Evolutionary conservation across 2,888 invertebrate genomes (phyloP), one percentile per base, ranked within the genome.

Genomic region (Drosophila tripunctata): DNA sequence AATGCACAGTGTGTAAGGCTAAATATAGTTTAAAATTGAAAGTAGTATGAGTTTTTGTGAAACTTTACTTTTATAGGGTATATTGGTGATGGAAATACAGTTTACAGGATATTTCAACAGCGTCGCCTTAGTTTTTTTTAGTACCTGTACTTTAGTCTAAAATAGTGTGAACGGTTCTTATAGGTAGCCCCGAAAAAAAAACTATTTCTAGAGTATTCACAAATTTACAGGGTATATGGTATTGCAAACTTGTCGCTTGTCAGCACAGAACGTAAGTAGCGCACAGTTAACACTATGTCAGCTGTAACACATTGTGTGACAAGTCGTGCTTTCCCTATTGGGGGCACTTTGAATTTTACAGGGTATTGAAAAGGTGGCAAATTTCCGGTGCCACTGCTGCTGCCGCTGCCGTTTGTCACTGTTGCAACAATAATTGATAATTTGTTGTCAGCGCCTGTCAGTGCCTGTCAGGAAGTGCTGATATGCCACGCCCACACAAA

Each of bases 401-500:
- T 10, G 17, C 19, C 12, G 33, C 50, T n/a, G 10, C 24, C n/a
- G n/a, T n/a, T n/a, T 12, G 31, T 33, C 40, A 15, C 50, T 36
- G 35, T 40, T 45, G 61, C 72, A 71, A 54, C 66, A 72, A 72
- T 72, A 62, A 67, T 72, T 75, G 63, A 73, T 73, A 73, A 73
- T 73, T 73, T 73, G 67, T 35, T 58, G 63, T 33, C 62, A 35
- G 48, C n/a, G n/a, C 56, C 45, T 63, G 64, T 22, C 14, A 27
- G 27, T n/a, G n/a, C 10, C 27, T 27, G 27, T 30, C 77, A 65
- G 72, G 77, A 75, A 76, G 75, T 60, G 64, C 61, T 77, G 62
- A 64, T 71, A 70, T 50, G 67, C 48, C 50, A 27, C 38, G 27
- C 6, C 31, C 51, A 40, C 22, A 1, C 22, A n/a, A 3, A 7